phyloP scores from a whole-genome alignment of 2,888 invertebrate genomes.

The Diaphora mendica region DNA sequence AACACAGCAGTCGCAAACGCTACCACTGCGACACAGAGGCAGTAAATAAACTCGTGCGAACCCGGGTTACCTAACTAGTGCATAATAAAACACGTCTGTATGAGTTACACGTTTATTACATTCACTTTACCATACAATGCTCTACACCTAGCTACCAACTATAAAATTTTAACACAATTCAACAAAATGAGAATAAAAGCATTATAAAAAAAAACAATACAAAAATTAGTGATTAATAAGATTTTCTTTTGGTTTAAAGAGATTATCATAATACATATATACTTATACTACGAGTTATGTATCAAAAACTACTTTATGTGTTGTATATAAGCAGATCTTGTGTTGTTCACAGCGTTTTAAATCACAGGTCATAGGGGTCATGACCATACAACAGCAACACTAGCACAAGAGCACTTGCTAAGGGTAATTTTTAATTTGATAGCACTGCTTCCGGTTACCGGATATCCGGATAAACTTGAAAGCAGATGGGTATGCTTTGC shows the following conservation, averaged over 20 bases:
- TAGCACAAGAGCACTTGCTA: too few relatives aligned
- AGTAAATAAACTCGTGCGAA: too few relatives aligned
- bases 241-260: slow-evolving; percentile 49
- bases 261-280: slow-evolving; percentile 29
- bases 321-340: slow-evolving; percentile 30
- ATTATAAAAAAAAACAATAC: slow-evolving; percentile 42
- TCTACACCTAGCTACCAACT: slow-evolving; percentile 42
- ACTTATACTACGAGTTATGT: slow-evolving; percentile 34
- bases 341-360: slow-evolving; percentile 29
- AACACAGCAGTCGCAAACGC: too few relatives aligned
- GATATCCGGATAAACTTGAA: neutral
- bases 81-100: slow-evolving; percentile 35
- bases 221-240: slow-evolving; percentile 45
- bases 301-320: slow-evolving; percentile 52
- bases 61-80: neutral
- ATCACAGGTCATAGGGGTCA: slow-evolving; percentile 3
- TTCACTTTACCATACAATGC: slow-evolving; percentile 32
- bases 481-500: neutral
- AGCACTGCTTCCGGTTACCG: neutral
- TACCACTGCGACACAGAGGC: too few relatives aligned
- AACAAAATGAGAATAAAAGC: slow-evolving; percentile 47
- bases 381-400: neutral
- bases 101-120: slow-evolving; percentile 54
- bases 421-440: too few relatives aligned
- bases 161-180: slow-evolving; percentile 50